These are phyloP conservation scores for Corbicula japonica DNA, from an alignment of 2,888 invertebrate genomes.

Conservation along the genomic window DNA sequence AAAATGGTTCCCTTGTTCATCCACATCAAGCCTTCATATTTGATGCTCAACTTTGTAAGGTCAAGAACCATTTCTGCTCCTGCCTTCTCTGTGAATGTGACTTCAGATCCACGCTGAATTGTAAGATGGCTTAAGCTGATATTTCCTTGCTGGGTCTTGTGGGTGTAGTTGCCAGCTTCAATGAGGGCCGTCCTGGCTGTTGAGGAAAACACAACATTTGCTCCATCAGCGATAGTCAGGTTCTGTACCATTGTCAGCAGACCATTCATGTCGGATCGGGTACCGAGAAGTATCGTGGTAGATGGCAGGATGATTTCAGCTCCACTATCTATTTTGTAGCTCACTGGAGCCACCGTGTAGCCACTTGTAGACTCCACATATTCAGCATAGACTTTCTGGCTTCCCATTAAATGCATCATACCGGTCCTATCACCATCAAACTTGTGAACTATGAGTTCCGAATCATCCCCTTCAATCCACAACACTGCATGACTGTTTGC, in stretches of 20 bases:
- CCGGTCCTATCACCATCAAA: constrained; percentile 79
- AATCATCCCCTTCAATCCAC: constrained; percentile 66
- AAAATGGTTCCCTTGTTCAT: constrained; percentile 75
- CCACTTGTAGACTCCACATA: constrained; percentile 73
- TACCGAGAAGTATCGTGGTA: constrained; percentile 75
- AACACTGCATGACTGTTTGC: constrained; percentile 73
- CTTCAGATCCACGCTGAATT: constrained; percentile 74
- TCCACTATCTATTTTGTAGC: constrained; percentile 71
- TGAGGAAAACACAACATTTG: constrained; percentile 68
- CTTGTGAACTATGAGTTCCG: constrained; percentile 72
- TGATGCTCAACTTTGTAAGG: constrained; percentile 69
- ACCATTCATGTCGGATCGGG: constrained; percentile 74
- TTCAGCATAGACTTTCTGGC: constrained; percentile 74
- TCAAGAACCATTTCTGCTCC: constrained; percentile 62
- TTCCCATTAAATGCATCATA: constrained; percentile 67
- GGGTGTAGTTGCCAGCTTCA: constrained; percentile 69
- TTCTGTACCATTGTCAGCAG: constrained; percentile 77
- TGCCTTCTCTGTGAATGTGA: constrained; percentile 66
- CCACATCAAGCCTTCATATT: constrained; percentile 72
- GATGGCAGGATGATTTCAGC: constrained; percentile 74
- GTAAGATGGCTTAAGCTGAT: constrained; percentile 72
- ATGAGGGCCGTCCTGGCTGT: constrained; percentile 77
- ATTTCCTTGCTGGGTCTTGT: constrained; percentile 75
- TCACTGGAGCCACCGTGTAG: constrained; percentile 80
- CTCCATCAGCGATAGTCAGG: constrained; percentile 77